Evolutionary conservation across 2,888 invertebrate species (phyloP), one percentile per base, ranked within the genome.

Genomic region (Encarsia formosa): DNA sequence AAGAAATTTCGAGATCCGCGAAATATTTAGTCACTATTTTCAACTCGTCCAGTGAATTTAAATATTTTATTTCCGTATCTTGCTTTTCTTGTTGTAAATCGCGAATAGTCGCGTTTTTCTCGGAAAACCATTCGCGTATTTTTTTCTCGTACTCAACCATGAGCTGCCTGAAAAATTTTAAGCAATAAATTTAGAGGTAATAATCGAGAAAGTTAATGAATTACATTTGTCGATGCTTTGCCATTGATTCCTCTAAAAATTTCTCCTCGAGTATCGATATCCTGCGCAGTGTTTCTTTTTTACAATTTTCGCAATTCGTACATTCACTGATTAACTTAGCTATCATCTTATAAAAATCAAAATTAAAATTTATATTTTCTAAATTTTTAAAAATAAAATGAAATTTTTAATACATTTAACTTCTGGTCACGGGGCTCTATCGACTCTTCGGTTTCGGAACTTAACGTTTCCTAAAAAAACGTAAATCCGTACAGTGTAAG

Each of bases 101-200:
- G 19, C 24, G 34, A 9, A 48, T 41, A 2, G 23, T 11, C 16
- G 13, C 26, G 5, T 49, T 47, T n/a, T 52, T 52, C 15, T 49
- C 49, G 9, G 38, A 8, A 13, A 54, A 26, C 46, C 49, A 49
- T 13, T 50, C 48, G 13, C 31, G 32, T 9, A 43, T 47, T 18
- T 41, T 52, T 32, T 50, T 55, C 19, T 58, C 55, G 29, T 38
- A 47, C 22, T 48, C 48, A 16, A 45, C 15, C 37, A 55, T 45
- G 11, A 54, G 19, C 24, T 49, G 38, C 37, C 42, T 47, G 23
- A 13, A 31, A 37, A 32, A n/a, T n/a, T n/a, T n/a, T n/a, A n/a
- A n/a, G n/a, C n/a, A n/a, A n/a, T n/a, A n/a, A n/a, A n/a, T n/a
- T n/a, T n/a, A n/a, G 26, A 6, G 11, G 26, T 6, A 11, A 34